Evolutionary conservation across 2,797 vertebrate genomes (phyloP), one percentile per base, ranked within the genome.

Genomic region (Picus viridis): DNA sequence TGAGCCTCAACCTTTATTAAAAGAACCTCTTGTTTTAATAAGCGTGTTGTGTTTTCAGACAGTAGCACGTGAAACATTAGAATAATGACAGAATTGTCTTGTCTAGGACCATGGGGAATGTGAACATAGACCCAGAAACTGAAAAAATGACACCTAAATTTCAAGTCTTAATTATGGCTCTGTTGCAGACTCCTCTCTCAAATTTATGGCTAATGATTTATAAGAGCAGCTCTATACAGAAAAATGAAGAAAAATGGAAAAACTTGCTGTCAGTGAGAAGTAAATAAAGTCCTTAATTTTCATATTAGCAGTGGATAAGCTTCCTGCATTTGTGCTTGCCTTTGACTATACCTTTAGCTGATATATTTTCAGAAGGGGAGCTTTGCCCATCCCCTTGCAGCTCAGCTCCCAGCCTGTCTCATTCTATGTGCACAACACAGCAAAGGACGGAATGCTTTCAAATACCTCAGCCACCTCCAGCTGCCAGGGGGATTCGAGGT

Each of bases 141-240:
- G 75, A 81, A 93, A 88, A 93, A 88, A 90, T 15, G 3, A 36
- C 49, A 79, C 45, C 86, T 82, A 54, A 51, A 80, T 82, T 89
- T 74, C 77, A 70, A 72, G 71, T 79, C n/a, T 79, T 90, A 86
- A 88, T 91, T 88, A 93, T 17, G 24, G 34, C 32, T 94, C 86
- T 92, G 61, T 90, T 83, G 62, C 7, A 14, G 78, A 67, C 22
- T 89, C 18, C 14, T 79, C 27, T 90, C 36, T 85, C 32, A 58
- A 65, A 90, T 94, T 95, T 93, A 93, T 58, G 32, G 36, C 36
- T 61, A 41, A 36, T 80, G 93, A 95, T 96, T 93, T 95, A 91
- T 87, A 92, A 82, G 62, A 88, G 41, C 72, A 95, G 54, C 84
- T 94, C 86, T 77, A 69, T 71, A 77, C 54, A 22, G 27, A 88